Conservation (phyloP, 1,140 invertebrate species). For the Oryctes rhinoceros region DNA sequence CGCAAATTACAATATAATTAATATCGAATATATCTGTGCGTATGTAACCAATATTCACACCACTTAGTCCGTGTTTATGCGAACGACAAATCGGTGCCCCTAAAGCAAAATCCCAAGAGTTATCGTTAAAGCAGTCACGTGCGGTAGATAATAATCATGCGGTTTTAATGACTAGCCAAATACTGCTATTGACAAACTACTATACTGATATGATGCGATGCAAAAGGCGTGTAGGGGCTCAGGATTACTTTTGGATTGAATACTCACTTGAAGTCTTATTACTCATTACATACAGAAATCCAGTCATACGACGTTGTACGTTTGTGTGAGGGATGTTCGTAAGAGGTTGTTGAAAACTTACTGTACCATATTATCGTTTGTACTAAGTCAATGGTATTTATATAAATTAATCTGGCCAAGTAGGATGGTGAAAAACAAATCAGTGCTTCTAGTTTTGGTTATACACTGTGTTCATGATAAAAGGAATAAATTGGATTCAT, state of each 20-base stretch:
- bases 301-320: neutral
- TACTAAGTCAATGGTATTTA: no score
- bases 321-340: no score
- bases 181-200: slow-evolving; percentile 50
- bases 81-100: slow-evolving; percentile 5
- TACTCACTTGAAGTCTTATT: neutral
- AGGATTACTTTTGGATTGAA: neutral
- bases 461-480: no score
- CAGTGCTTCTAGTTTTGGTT: no score
- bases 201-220: slow-evolving; percentile 4
- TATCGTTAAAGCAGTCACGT: slow-evolving; percentile 52
- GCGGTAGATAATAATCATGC: slow-evolving; percentile 50
- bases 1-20: neutral
- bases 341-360: no score
- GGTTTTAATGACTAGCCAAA: slow-evolving; percentile 57
- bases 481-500: no score
- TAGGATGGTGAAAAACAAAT: no score
- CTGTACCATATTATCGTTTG: no score
- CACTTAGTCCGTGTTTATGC: neutral
- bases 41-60: neutral
- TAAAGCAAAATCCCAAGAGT: slow-evolving; percentile 35
- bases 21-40: neutral
- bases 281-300: neutral
- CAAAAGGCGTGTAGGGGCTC: neutral
- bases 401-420: no score